Percentiles rank a stretch among this genome's conserved stretches.
Conservation (phyloP, 2,888 invertebrate genomes). For the Prenolepis imparis region DNA sequence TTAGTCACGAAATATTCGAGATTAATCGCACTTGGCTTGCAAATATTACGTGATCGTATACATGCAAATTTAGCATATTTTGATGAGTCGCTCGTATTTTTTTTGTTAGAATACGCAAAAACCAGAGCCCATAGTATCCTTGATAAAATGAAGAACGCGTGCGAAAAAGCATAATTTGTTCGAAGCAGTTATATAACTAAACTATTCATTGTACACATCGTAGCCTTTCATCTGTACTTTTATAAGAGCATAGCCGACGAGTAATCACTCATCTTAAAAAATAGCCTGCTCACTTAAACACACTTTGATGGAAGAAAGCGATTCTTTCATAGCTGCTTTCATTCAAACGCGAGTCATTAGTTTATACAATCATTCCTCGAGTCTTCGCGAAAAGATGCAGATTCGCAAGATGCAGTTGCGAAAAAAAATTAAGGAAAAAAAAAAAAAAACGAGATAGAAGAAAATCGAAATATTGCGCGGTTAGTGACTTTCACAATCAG, state of each 20-base stretch:
- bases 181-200: not conserved
- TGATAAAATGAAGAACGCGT: not conserved
- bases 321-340: not conserved
- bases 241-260: not conserved
- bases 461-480: conserved; percentile 23
- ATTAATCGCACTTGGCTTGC: not conserved
- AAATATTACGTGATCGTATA: not conserved
- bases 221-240: not conserved
- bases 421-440: conserved; percentile 40
- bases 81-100: not conserved
- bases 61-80: not conserved
- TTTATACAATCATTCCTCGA: conserved; percentile 37
- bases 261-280: conserved; percentile 32
- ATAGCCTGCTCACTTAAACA: conserved; percentile 22
- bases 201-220: not conserved
- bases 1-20: conserved; percentile 11
- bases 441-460: conserved; percentile 41
- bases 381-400: conserved; percentile 11
- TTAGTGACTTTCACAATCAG: conserved; percentile 20
- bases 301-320: conserved; percentile 7
- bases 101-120: not conserved
- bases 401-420: not conserved
- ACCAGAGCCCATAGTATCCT: not conserved
- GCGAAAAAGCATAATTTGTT: not conserved
- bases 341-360: conserved; percentile 17